Base-by-base conservation (phyloP, 2,113 vertebrate species). In the Brachypodius melanocephalos region DNA sequence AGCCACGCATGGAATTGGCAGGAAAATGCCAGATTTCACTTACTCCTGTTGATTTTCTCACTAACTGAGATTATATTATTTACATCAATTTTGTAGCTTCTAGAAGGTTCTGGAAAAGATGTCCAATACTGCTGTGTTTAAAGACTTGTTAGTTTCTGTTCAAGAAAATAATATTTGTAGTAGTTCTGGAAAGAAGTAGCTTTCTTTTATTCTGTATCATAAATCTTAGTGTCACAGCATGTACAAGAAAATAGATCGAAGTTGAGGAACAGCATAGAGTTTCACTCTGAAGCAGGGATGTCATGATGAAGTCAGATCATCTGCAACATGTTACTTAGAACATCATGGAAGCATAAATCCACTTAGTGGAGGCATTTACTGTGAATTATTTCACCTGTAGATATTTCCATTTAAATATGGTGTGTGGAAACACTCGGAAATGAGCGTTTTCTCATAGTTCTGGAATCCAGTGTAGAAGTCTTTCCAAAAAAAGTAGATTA, bases 1-100 rank as follows among this genome's bases (percentile, higher is more conserved):
- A 40, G 3, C 25, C 13, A 11, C 1, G 0, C 0, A 0, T 71
- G 31, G 15, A 11, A 46, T 15, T 38, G n/a, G 38, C 28, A 57
- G 20, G 24, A 24, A 71, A 48, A 14, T 28, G 8, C 9, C n/a
- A 12, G 11, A 17, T 49, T 34, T 61, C 12, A 16, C 12, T 14
- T 83, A 10, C 3, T 71, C 18, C 9, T 42, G 8, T 18, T 65
- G 17, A 2, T 38, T 51, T 55, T 68, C 10, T 78, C 31, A 9
- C 10, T 8, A 48, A 34, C 3, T 12, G 11, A 61, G 42, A 28
- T 1, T 13, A 2, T 38, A 20, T 45, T 42, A 28, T 54, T 69
- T 59, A 40, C 9, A 6, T 38, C 15, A 14, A 28, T 36, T 48
- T 43, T 75, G 13, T 12, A 45, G 10, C 29, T 72, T 6, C 9